phyloP scores from a whole-genome alignment of 2,113 vertebrate genomes.

The Tenebrosternarchus preto region DNA sequence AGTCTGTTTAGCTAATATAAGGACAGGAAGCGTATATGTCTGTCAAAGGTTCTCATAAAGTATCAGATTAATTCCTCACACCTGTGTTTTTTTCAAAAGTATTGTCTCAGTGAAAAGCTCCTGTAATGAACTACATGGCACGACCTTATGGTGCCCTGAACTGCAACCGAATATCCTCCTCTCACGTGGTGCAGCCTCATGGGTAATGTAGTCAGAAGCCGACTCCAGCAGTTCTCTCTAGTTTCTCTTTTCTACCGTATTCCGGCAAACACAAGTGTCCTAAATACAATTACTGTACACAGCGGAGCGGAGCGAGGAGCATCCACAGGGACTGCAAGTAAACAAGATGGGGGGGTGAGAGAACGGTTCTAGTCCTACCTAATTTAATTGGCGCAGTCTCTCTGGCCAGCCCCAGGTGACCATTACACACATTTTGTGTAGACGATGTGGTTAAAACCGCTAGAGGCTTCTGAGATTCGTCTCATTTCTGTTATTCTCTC shows the following conservation, averaged over 20 bases:
- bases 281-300: constrained; percentile 60
- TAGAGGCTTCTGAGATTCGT: constrained; percentile 38
- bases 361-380: constrained; percentile 55
- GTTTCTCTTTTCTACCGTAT: constrained; percentile 43
- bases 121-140: constrained; percentile 25
- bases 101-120: not conserved
- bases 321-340: constrained; percentile 46
- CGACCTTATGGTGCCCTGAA: constrained; percentile 28
- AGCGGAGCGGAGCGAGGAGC: constrained; percentile 43
- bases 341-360: constrained; percentile 49
- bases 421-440: constrained; percentile 50
- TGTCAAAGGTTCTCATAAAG: no score
- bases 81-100: no score
- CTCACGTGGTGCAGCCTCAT: constrained; percentile 17
- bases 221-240: constrained; percentile 27
- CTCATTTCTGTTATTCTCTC: constrained; percentile 43
- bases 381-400: constrained; percentile 61
- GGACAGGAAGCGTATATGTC: no score
- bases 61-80: not conserved
- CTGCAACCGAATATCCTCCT: constrained; percentile 28
- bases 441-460: constrained; percentile 52
- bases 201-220: constrained; percentile 49
- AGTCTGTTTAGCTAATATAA: no score
- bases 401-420: constrained; percentile 54
- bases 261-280: constrained; percentile 39